phyloP scores from a whole-genome alignment of 2,888 invertebrate species.

The Pristionchus maxplancki region DNA sequence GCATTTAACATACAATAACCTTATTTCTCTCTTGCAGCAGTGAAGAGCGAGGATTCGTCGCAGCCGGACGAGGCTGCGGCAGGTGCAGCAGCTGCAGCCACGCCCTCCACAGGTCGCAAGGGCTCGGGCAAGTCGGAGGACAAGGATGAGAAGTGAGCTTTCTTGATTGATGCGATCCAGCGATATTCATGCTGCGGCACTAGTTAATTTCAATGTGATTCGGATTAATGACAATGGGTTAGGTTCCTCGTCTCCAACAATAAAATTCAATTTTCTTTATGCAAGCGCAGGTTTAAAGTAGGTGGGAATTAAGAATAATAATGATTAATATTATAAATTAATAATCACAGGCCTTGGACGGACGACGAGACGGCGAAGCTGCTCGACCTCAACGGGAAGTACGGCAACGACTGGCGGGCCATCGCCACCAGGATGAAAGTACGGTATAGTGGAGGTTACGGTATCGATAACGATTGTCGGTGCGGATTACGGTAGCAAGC shows the following conservation, averaged over 20 bases:
- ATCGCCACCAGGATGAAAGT: conserved; percentile 33
- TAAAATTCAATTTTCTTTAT: too few species aligned
- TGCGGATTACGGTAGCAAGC: too few species aligned
- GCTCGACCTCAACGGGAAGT: conserved; percentile 4
- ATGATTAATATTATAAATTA: neutral
- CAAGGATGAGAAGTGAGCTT: neutral
- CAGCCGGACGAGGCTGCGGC: neutral
- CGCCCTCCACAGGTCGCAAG: neutral
- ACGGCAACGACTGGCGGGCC: conserved; percentile 26
- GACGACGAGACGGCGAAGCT: conserved; percentile 48
- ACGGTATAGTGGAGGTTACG: too few species aligned
- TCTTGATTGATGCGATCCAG: neutral
- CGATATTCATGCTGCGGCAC: neutral
- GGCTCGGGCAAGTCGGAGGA: conserved; percentile 2
- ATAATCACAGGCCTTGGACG: conserved; percentile 33
- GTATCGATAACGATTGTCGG: too few species aligned
- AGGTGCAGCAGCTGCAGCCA: neutral
- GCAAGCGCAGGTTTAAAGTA: too few species aligned
- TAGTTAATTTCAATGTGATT: too few species aligned
- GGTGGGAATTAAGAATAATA: too few species aligned
- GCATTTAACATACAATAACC: too few species aligned
- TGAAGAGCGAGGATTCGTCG: conserved; percentile 4
- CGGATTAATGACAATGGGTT: too few species aligned
- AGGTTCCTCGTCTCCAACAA: too few species aligned
- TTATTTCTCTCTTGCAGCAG: neutral